Base-by-base conservation (phyloP, 37 sponge, comb jelly and placozoan genomes). In the Amphimedon queenslandica region DNA sequence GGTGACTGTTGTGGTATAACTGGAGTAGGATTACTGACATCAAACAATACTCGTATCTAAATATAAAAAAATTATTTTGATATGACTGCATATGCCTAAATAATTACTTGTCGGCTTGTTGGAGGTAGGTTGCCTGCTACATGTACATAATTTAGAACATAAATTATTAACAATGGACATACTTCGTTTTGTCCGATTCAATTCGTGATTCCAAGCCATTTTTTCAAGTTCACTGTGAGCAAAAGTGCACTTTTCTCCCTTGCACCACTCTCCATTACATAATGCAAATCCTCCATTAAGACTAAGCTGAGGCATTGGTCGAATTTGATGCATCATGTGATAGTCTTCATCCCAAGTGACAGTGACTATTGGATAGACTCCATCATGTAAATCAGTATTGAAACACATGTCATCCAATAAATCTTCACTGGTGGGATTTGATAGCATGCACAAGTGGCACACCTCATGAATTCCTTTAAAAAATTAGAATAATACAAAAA, bases 181-280 rank as follows among this genome's bases (percentile, higher is more conserved):
- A 47, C 53, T 18, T 47, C 53, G 8, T 47, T 47, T 47, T 18
- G 13, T 47, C 53, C 13, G 8, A 13, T 47, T 47, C 13, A 47
- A 47, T 57, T 77, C 69, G 8, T 30, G 63, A 58, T 79, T 79
- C 80, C 80, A 79, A n/a, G 80, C 71, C 16, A 8, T 61, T 57
- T 29, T 57, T 42, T 79, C 80, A 18, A 58, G 57, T 0, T 29
- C 13, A 43, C 80, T 69, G 71, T 79, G 80, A 61, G 80, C 43
- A 58, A 40, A 70, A 1, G 71, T 70, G 38, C 80, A 79, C 34
- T 33, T 58, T 37, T 79, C 51, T 24, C 80, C 80, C n/a, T 40
- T 57, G 25, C 77, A 65, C 5, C 43, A 35, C 1, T 27, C n/a
- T 10, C 70, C 70, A 24, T 66, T 30, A 4, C 70, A 25, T 8